Conservation (phyloP, 2,888 invertebrate species). For the Melinaea marsaeus region DNA sequence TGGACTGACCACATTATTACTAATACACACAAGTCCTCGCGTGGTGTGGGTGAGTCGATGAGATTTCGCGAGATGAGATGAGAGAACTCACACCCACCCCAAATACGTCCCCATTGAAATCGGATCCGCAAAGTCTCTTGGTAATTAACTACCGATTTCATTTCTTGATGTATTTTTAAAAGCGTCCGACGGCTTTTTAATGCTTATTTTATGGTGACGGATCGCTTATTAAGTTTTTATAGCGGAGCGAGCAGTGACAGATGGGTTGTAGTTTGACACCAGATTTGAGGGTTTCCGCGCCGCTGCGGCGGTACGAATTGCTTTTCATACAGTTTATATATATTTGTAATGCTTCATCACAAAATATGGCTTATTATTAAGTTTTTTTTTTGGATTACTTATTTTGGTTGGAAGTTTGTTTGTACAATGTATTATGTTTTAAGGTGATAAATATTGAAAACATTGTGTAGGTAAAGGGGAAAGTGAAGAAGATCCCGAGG, state of each 20-base stretch:
- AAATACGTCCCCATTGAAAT: slow-evolving; percentile 54
- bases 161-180: slow-evolving; percentile 78
- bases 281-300: slow-evolving; percentile 47
- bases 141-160: slow-evolving; percentile 77
- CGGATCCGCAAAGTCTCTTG: slow-evolving; percentile 71
- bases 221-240: slow-evolving; percentile 78
- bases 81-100: slow-evolving; percentile 35
- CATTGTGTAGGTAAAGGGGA: too few relatives aligned
- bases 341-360: slow-evolving; percentile 13
- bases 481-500: too few relatives aligned
- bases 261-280: slow-evolving; percentile 76
- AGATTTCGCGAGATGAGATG: slow-evolving; percentile 28
- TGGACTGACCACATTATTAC: slow-evolving; percentile 26
- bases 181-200: slow-evolving; percentile 76
- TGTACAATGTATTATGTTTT: too few relatives aligned
- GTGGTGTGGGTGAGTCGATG: slow-evolving; percentile 22
- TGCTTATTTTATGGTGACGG: slow-evolving; percentile 78
- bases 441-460: too few relatives aligned
- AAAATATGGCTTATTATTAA: too few relatives aligned
- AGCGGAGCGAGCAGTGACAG: slow-evolving; percentile 65
- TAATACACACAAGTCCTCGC: slow-evolving; percentile 19
- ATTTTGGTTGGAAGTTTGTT: too few relatives aligned
- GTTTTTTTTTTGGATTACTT: too few relatives aligned
- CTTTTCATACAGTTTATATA: slow-evolving; percentile 24
- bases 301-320: slow-evolving; percentile 11